Conservation (phyloP, 2,888 invertebrate genomes). For the Eudasyphora cyanicolor region DNA sequence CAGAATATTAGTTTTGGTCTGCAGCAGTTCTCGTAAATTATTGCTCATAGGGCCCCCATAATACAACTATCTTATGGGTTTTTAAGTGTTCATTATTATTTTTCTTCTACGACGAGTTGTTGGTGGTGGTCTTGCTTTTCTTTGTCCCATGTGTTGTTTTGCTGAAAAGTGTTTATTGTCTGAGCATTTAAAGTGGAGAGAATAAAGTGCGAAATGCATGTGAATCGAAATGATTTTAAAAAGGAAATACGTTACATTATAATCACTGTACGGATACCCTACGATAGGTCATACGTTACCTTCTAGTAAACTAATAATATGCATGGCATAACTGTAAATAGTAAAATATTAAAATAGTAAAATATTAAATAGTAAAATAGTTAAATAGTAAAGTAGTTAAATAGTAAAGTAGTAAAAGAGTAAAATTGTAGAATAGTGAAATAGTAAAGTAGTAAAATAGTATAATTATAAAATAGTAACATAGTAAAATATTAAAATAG, state of each 20-base stretch:
- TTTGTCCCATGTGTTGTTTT: neutral
- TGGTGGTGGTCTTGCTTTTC: neutral
- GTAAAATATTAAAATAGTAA: too few species aligned
- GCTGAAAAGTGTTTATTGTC: conserved; percentile 6
- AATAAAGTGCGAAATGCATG: neutral
- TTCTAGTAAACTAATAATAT: too few species aligned
- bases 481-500: too few species aligned
- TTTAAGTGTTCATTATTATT: conserved; percentile 33
- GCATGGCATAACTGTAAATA: too few species aligned
- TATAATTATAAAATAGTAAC: too few species aligned
- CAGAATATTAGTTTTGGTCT: conserved; percentile 42
- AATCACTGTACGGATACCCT: neutral
- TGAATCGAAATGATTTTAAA: conserved; percentile 31
- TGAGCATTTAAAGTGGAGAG: conserved; percentile 9
- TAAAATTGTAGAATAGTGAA: too few species aligned
- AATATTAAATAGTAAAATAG: too few species aligned
- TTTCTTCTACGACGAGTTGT: neutral
- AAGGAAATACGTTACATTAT: conserved; percentile 38
- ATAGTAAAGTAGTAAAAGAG: too few species aligned
- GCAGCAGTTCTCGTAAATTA: conserved; percentile 27
- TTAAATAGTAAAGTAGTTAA: too few species aligned
- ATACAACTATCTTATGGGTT: conserved; percentile 37
- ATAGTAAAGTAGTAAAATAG: too few species aligned
- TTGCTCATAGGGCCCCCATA: conserved; percentile 29
- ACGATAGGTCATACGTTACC: neutral